phyloP scores from a whole-genome alignment of 2,113 vertebrate genomes.

The Pitta sordida region DNA sequence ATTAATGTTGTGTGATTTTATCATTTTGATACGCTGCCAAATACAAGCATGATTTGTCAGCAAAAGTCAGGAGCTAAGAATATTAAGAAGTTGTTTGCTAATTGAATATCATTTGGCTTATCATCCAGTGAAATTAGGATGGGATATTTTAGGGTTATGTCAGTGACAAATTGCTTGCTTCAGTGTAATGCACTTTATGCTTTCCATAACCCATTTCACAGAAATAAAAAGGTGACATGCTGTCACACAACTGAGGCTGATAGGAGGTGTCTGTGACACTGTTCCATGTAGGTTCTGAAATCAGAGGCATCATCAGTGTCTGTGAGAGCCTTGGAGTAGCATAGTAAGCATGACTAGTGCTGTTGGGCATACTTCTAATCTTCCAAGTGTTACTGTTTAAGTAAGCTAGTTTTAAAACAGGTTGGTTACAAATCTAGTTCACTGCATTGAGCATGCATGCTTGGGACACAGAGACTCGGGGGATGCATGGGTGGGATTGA shows the following conservation, averaged over 20 bases:
- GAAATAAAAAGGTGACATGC: not conserved
- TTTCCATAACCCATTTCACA: constrained; percentile 1
- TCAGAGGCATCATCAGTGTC: not conserved
- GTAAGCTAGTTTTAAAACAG: not conserved
- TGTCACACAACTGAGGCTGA: not conserved
- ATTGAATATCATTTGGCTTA: constrained; percentile 55
- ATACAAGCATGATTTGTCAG: constrained; percentile 53
- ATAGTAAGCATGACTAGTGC: accelerated
- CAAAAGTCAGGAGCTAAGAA: constrained; percentile 42
- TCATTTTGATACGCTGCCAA: constrained; percentile 44
- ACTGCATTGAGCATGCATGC: accelerated
- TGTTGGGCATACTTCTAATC: not conserved
- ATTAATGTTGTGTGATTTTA: constrained; percentile 45
- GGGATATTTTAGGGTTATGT: not conserved
- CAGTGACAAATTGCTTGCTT: not conserved
- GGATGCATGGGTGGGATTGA: not conserved
- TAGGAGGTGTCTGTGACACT: not conserved
- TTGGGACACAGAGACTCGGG: not conserved
- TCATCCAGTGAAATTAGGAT: constrained; percentile 6
- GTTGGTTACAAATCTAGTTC: not conserved
- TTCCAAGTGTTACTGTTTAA: not conserved
- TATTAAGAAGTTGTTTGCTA: constrained; percentile 60
- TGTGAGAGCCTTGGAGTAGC: not conserved
- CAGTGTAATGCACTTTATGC: not conserved
- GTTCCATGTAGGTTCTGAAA: not conserved